phyloP scores from a whole-genome alignment of 2,797 vertebrate species.

The Tenualosa thibaudeaui region DNA sequence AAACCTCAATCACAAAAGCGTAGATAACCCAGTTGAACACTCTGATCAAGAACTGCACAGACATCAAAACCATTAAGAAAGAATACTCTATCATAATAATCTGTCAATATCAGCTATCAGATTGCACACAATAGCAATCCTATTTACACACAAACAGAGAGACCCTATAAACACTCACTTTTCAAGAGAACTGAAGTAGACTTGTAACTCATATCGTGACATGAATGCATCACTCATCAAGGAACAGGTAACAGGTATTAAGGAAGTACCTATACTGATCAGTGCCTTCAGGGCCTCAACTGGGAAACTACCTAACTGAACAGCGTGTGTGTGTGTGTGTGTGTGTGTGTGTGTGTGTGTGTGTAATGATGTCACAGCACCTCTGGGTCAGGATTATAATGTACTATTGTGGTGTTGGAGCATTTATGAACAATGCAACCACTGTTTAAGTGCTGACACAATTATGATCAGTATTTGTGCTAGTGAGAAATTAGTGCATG shows the following conservation, averaged over 20 bases:
- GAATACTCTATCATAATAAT: conserved; percentile 28
- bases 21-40: no score
- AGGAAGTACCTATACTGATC: not conserved
- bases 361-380: conserved; percentile 14
- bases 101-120: not conserved
- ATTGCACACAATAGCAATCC: not conserved
- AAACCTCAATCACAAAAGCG: no score
- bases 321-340: conserved; percentile 31
- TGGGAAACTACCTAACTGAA: not conserved
- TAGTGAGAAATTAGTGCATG: not conserved
- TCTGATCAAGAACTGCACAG: no score
- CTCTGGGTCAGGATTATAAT: conserved; percentile 14
- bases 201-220: not conserved
- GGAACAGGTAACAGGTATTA: not conserved
- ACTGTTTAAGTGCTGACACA: not conserved
- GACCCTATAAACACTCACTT: conserved; percentile 26
- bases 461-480: not conserved
- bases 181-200: not conserved
- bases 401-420: not conserved
- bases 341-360: not conserved
- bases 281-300: not conserved
- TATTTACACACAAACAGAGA: conserved; percentile 19
- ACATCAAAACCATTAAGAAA: not conserved
- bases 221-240: not conserved
- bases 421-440: not conserved